A percentile compares a stretch with the other conserved stretches of the same genome.
phyloP scores from a whole-genome alignment of 2,113 vertebrate genomes.

The Python bivittatus region DNA sequence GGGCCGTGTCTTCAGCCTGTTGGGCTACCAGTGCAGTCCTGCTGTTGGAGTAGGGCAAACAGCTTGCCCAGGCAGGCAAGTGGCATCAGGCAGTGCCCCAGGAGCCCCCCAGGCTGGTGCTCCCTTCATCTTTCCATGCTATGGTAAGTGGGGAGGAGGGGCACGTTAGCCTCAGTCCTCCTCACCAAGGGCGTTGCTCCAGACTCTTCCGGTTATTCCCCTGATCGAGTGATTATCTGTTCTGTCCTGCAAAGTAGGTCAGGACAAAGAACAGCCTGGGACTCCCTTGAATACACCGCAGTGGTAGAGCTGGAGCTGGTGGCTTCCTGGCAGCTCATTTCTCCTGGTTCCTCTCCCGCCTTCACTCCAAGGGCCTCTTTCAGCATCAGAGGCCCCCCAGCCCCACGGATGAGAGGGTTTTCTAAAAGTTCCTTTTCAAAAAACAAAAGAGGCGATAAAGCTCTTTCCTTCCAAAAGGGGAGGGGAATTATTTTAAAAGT shows the following conservation, averaged over 20 bases:
- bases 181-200: not conserved
- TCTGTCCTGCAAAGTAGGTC: not conserved
- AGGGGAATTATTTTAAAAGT: not conserved
- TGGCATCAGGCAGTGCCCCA: not conserved
- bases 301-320: not conserved
- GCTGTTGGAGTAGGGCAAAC: not conserved
- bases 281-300: not conserved
- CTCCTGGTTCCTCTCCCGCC: not conserved
- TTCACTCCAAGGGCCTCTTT: not conserved
- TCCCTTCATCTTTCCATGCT: not conserved
- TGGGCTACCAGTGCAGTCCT: not conserved
- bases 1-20: not conserved
- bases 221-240: not conserved
- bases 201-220: not conserved
- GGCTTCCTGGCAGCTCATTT: not conserved
- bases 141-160: not conserved
- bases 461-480: not conserved
- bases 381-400: not conserved
- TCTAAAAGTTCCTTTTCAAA: not conserved
- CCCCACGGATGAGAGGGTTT: not conserved
- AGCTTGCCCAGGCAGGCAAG: not conserved
- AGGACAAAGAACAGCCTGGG: not conserved
- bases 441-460: not conserved
- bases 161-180: not conserved
- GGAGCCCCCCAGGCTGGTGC: not conserved